These are phyloP conservation scores for Rhizoglyphus robini DNA, from an alignment of 1,140 invertebrate genomes.

Conservation along the genomic window DNA sequence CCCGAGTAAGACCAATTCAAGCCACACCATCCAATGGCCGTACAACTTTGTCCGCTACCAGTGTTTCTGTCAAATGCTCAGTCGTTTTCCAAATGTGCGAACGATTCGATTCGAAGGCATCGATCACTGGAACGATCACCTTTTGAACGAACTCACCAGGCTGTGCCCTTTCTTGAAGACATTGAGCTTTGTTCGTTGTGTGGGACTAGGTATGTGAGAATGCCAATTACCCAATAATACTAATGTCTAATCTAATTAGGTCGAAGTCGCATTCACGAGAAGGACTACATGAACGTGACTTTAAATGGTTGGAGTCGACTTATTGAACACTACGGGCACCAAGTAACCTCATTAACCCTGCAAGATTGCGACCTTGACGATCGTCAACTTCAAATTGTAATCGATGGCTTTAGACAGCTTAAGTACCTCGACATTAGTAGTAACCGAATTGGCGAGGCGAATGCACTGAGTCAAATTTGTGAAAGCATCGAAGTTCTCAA, in stretches of 20 bases:
- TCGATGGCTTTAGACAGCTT: slow-evolving; percentile 10
- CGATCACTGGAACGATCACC: slow-evolving; percentile 18
- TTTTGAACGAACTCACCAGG: not conserved
- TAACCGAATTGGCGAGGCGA: not conserved
- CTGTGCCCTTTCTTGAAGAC: not conserved
- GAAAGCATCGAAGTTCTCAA: not conserved
- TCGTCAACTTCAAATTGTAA: not conserved
- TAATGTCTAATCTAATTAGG: slow-evolving; percentile 8
- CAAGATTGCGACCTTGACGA: slow-evolving; percentile 16
- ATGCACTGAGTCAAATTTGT: not conserved
- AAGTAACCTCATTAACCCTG: not conserved
- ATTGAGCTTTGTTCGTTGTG: not conserved
- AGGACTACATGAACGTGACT: slow-evolving; percentile 5
- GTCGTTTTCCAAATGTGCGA: slow-evolving; percentile 1
- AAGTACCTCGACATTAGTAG: not conserved
- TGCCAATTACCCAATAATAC: not conserved
- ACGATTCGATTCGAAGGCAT: not conserved
- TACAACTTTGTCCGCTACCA: slow-evolving; percentile 4
- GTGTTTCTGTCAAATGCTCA: not conserved
- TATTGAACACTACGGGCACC: not conserved
- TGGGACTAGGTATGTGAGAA: slow-evolving; percentile 7
- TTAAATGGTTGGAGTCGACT: slow-evolving; percentile 6
- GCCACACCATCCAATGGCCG: slow-evolving; percentile 7
- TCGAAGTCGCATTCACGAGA: slow-evolving; percentile 3
- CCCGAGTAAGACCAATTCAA: too few relatives aligned